These are phyloP conservation scores for Chrosomus eos DNA, from an alignment of 2,797 vertebrate species.

Conservation along the genomic window DNA sequence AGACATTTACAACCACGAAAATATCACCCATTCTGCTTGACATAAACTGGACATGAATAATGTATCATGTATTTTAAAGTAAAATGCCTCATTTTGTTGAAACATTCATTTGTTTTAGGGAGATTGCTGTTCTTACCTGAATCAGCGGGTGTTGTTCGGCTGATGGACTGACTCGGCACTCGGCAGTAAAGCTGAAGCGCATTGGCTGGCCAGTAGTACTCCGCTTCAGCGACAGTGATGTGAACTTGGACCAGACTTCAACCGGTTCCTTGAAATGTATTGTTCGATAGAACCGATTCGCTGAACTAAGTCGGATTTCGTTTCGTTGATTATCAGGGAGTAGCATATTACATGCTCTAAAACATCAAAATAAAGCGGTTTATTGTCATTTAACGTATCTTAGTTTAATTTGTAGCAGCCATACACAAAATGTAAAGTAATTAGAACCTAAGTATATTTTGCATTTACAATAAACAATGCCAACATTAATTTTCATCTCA, in stretches of 20 bases:
- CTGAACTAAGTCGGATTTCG: not conserved
- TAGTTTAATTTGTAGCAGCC: not conserved
- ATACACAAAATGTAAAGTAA: not conserved
- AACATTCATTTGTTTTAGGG: not conserved
- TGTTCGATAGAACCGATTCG: conserved; percentile 26
- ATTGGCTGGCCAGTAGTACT: conserved; percentile 47
- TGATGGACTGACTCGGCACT: conserved; percentile 42
- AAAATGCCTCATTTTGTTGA: not conserved
- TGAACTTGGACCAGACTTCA: not conserved
- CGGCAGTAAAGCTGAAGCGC: conserved; percentile 36
- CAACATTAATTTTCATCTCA: not conserved
- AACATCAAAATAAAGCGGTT: not conserved
- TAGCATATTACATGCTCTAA: not conserved
- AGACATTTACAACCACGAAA: not conserved
- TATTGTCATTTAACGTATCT: not conserved
- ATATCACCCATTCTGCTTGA: not conserved
- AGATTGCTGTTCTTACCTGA: conserved; percentile 49
- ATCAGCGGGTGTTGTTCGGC: conserved; percentile 33
- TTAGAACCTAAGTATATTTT: not conserved
- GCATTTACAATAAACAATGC: not conserved
- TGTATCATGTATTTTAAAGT: not conserved
- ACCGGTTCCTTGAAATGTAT: conserved; percentile 1
- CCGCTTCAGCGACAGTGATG: not conserved
- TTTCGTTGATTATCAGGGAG: not conserved
- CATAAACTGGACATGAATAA: not conserved